phyloP scores from a whole-genome alignment of 2,888 invertebrate species.

The Synanthedon andrenaeformis region DNA sequence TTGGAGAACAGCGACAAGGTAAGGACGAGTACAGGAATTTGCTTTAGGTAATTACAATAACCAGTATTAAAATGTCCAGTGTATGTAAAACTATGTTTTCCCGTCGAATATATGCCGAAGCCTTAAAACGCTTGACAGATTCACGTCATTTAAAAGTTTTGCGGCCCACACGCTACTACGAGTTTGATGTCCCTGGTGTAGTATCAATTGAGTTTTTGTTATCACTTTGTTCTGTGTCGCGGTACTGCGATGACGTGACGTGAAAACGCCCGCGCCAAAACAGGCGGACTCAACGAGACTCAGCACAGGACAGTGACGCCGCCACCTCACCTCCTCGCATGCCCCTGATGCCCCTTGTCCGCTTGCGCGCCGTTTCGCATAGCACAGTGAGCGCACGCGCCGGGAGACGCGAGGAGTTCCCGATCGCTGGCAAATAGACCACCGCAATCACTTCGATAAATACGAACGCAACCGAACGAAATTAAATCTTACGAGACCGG shows the following conservation, averaged over 20 bases:
- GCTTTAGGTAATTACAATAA: too few relatives aligned
- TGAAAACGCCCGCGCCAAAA: conserved; percentile 38
- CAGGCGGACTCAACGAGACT: conserved; percentile 20
- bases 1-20: too few relatives aligned
- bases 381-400: conserved; percentile 43
- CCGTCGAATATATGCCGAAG: too few relatives aligned
- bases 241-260: conserved; percentile 41
- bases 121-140: background rate
- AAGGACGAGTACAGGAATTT: too few relatives aligned
- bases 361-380: conserved; percentile 12
- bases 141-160: background rate
- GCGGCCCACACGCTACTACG: background rate
- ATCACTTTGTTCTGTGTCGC: conserved; percentile 50
- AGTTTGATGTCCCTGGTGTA: background rate
- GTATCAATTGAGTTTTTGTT: conserved; percentile 53
- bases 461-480: conserved; percentile 57
- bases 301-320: too few relatives aligned
- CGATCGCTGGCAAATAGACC: conserved; percentile 22
- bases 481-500: conserved; percentile 25
- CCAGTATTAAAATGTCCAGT: too few relatives aligned
- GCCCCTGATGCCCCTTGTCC: conserved; percentile 10
- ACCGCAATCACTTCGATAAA: conserved; percentile 24
- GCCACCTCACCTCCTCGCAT: too few relatives aligned
- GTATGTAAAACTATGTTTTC: too few relatives aligned
- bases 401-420: conserved; percentile 42